Evolutionary conservation across 2,888 invertebrate species (phyloP).

Genomic region (Aphodius granarius): DNA sequence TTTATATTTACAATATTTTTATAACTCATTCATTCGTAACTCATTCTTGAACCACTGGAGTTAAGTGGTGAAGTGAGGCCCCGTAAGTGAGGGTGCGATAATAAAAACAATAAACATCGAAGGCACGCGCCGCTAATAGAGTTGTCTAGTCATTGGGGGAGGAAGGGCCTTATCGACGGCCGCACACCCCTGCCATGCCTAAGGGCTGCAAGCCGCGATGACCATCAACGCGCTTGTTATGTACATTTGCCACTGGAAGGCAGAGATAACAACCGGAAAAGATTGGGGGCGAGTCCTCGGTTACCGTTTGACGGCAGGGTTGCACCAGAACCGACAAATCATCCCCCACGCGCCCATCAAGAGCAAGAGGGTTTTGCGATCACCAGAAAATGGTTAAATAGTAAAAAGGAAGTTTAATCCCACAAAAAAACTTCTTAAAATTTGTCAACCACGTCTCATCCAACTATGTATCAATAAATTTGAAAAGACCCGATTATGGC

Average conservation of each 20-base stretch:
- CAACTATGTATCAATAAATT: background rate
- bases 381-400: too few species aligned
- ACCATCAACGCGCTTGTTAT: constrained; percentile 38
- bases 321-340: constrained; percentile 1
- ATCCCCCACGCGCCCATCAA: background rate
- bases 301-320: background rate
- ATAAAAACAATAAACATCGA: constrained; percentile 38
- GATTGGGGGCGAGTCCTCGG: constrained; percentile 26
- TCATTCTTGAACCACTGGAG: background rate
- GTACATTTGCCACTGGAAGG: constrained; percentile 36
- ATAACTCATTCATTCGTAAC: background rate
- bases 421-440: background rate
- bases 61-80: background rate
- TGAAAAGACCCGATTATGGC: background rate
- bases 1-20: background rate
- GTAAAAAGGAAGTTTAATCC: background rate
- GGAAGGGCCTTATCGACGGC: constrained; percentile 36
- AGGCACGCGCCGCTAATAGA: constrained; percentile 39
- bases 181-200: constrained; percentile 33
- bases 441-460: background rate
- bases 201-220: constrained; percentile 30
- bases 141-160: constrained; percentile 34
- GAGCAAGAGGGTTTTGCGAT: background rate
- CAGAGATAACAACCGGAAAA: constrained; percentile 36
- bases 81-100: constrained; percentile 10